phyloP scores from a whole-genome alignment of 2,888 invertebrate species.

The Therioaphis trifolii region DNA sequence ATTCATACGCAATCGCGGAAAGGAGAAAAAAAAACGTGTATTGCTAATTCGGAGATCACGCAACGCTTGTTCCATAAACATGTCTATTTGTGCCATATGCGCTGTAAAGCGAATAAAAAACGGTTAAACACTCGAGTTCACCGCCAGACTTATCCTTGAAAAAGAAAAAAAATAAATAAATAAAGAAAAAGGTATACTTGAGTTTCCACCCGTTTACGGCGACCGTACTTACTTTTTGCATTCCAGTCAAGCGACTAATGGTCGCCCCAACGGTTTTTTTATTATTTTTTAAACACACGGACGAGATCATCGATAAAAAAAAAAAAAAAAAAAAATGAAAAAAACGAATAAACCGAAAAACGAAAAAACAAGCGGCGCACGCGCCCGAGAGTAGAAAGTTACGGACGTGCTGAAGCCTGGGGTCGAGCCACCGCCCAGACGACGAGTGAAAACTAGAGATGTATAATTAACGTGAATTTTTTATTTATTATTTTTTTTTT shows the following conservation, averaged over 20 bases:
- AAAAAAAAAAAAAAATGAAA: neutral
- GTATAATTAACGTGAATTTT: no score
- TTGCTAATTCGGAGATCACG: constrained; percentile 56
- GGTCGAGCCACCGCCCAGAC: no score
- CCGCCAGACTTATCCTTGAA: constrained; percentile 39
- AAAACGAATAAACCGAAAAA: no score
- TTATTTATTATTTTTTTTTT: no score
- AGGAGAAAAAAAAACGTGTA: neutral
- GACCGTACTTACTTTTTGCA: constrained; percentile 40
- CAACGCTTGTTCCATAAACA: constrained; percentile 49
- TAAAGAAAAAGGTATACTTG: constrained; percentile 49
- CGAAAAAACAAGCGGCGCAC: constrained; percentile 2
- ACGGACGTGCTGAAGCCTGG: neutral
- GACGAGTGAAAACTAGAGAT: no score
- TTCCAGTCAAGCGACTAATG: constrained; percentile 59
- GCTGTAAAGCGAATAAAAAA: constrained; percentile 46
- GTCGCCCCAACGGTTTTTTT: constrained; percentile 33
- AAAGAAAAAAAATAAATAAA: neutral
- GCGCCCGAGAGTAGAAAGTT: constrained; percentile 10
- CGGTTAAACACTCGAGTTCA: constrained; percentile 57
- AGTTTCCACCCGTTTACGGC: constrained; percentile 55
- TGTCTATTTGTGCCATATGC: constrained; percentile 35
- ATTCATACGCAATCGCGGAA: constrained; percentile 14
- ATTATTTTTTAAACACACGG: constrained; percentile 30
- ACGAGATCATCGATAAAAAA: neutral